These are phyloP conservation scores for Boleophthalmus pectinirostris DNA, from an alignment of 2,113 vertebrate species.

Conservation along the genomic window DNA sequence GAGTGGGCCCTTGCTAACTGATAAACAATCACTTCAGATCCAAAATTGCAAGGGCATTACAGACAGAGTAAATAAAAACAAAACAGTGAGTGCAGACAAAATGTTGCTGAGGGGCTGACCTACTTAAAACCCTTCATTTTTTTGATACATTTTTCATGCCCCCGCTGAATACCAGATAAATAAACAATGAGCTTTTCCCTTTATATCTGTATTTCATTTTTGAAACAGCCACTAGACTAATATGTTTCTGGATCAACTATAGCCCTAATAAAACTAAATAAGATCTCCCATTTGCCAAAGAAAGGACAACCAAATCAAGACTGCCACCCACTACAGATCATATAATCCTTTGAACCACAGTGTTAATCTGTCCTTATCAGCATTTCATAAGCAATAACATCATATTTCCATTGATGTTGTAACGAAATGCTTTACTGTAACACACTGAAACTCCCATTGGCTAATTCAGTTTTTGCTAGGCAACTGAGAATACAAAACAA, in stretches of 20 bases:
- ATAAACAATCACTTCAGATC: no score
- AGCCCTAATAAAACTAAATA: background rate
- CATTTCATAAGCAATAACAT: background rate
- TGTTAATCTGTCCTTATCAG: background rate
- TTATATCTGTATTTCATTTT: background rate
- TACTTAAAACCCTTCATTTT: constrained; percentile 38
- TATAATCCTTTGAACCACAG: background rate
- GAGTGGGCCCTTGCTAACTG: no score
- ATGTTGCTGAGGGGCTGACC: constrained; percentile 47
- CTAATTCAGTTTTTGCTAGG: constrained; percentile 4
- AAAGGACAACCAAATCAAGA: no score
- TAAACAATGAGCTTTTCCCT: background rate
- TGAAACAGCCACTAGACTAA: background rate
- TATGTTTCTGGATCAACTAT: background rate
- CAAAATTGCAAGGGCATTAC: no score
- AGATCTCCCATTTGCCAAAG: background rate
- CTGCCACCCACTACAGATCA: background rate
- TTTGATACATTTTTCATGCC: constrained; percentile 4
- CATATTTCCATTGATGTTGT: background rate
- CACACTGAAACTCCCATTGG: constrained; percentile 24
- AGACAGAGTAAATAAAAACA: background rate
- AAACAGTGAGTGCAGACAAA: background rate
- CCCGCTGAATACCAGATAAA: background rate
- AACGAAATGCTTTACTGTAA: constrained; percentile 1
- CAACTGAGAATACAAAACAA: background rate